Conservation (phyloP, 2,888 invertebrate species). For the Seladonia tumulorum region DNA sequence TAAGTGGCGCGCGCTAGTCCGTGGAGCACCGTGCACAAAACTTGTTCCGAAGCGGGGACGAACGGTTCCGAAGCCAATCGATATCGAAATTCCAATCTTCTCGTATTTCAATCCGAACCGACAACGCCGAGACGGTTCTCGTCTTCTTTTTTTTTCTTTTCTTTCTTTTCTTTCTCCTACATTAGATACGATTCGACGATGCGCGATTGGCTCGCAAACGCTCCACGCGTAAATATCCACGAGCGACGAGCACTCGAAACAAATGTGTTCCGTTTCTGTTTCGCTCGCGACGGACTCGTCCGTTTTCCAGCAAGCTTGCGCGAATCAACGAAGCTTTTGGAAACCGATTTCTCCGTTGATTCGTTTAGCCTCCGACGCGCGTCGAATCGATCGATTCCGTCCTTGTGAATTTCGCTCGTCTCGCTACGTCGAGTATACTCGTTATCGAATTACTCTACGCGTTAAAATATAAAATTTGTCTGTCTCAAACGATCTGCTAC, state of each 20-base stretch:
- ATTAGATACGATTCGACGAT: neutral
- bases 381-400: neutral
- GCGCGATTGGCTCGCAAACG: constrained; percentile 23
- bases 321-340: neutral
- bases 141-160: too few species aligned
- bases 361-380: too few species aligned
- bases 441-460: neutral
- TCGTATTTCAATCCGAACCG: too few species aligned
- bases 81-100: neutral
- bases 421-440: neutral
- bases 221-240: neutral
- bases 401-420: neutral
- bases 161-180: neutral
- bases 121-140: too few species aligned
- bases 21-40: neutral
- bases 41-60: neutral
- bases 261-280: neutral
- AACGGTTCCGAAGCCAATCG: constrained; percentile 11
- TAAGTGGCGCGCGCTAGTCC: neutral
- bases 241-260: too few species aligned
- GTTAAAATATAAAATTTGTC: constrained; percentile 4
- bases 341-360: too few species aligned
- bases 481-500: neutral
- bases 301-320: neutral
- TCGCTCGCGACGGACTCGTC: neutral